phyloP scores from a whole-genome alignment of 2,797 vertebrate species.

The Poecilia gillii region DNA sequence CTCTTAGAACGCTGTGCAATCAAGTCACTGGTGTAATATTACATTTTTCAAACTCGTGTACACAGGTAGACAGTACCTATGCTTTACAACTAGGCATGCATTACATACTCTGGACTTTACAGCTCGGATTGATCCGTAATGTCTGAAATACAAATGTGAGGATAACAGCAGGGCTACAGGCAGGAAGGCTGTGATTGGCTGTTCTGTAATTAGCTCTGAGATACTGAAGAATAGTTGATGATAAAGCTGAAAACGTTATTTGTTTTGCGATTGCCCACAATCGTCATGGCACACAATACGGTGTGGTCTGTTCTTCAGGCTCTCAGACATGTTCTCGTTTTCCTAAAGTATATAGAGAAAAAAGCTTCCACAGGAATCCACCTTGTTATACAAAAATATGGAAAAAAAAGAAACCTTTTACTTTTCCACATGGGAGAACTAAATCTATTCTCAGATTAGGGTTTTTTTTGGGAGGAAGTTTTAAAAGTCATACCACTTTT shows the following conservation, averaged over 20 bases:
- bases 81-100: conserved; percentile 74
- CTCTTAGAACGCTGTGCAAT: conserved; percentile 64
- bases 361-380: conserved; percentile 68
- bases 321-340: conserved; percentile 56
- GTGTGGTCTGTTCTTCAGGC: conserved; percentile 32
- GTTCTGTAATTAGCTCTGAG: neutral
- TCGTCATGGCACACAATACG: conserved; percentile 35
- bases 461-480: conserved; percentile 47
- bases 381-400: conserved; percentile 88
- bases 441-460: conserved; percentile 76
- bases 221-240: neutral
- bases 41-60: conserved; percentile 66
- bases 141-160: conserved; percentile 18
- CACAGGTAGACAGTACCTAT: conserved; percentile 69
- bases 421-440: conserved; percentile 35
- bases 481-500: conserved; percentile 57
- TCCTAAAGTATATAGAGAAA: conserved; percentile 25
- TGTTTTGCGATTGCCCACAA: conserved; percentile 18
- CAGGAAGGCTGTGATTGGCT: conserved; percentile 17
- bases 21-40: conserved; percentile 72
- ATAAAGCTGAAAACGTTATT: neutral
- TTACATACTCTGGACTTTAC: conserved; percentile 67
- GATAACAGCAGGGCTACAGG: conserved; percentile 38
- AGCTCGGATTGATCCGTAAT: conserved; percentile 43
- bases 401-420: conserved; percentile 69